phyloP scores from a whole-genome alignment of 2,888 invertebrate genomes.

The Abscondita cerata region DNA sequence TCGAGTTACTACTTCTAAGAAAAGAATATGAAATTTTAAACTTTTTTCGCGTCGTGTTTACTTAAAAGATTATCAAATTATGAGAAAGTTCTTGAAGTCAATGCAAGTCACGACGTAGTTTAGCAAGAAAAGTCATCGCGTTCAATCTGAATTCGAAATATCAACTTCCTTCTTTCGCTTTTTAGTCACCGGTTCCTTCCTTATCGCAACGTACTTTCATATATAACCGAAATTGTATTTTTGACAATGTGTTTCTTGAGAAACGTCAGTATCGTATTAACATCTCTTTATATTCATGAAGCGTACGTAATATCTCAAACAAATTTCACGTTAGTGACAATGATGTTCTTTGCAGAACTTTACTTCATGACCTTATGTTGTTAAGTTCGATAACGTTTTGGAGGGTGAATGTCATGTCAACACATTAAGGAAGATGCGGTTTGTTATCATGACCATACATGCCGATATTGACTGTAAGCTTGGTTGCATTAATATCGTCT shows the following conservation, averaged over 20 bases:
- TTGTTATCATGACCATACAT: not conserved
- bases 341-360: not conserved
- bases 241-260: conserved; percentile 7
- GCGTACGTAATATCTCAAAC: not conserved
- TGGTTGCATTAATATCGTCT: no score
- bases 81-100: no score
- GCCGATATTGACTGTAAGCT: not conserved
- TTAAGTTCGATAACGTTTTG: not conserved
- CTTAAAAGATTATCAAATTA: no score
- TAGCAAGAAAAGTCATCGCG: no score
- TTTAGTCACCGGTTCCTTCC: not conserved
- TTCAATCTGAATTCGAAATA: not conserved
- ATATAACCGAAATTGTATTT: conserved; percentile 4
- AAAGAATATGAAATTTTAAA: no score
- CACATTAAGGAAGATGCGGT: not conserved
- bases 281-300: not conserved
- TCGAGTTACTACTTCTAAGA: no score
- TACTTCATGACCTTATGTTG: conserved; percentile 2
- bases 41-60: no score
- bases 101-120: no score
- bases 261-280: conserved; percentile 1
- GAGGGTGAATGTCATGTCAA: conserved; percentile 5
- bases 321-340: not conserved
- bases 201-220: conserved; percentile 7
- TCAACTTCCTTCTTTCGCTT: conserved; percentile 1